Evolutionary conservation across 2,113 vertebrate genomes (phyloP).

Genomic region (Brienomyrus brachyistius): DNA sequence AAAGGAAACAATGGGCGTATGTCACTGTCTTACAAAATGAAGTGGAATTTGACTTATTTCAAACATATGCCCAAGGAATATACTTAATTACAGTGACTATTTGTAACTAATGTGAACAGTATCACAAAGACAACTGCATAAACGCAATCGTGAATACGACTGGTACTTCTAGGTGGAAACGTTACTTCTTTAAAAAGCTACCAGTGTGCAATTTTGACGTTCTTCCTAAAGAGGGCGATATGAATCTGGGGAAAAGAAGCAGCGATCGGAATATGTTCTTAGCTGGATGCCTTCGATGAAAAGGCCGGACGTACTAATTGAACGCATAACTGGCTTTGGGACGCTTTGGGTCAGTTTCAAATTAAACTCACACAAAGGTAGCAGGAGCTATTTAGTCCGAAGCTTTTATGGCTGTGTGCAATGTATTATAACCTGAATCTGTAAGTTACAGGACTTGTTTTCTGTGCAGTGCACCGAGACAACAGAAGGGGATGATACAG

Average conservation of each 20-base stretch:
- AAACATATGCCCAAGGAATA: background rate
- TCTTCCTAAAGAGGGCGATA: conserved; percentile 13
- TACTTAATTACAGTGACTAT: background rate
- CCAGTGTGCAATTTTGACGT: background rate
- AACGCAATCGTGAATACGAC: background rate
- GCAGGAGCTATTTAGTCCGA: background rate
- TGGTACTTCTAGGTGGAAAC: background rate
- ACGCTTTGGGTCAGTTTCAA: background rate
- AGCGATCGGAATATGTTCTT: background rate
- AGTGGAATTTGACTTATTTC: background rate
- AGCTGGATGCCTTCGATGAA: background rate
- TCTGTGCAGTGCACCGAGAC: background rate
- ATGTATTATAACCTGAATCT: background rate
- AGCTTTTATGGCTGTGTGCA: background rate
- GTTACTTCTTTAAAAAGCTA: background rate
- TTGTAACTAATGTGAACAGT: background rate
- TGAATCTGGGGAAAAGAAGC: background rate
- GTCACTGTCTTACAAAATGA: background rate
- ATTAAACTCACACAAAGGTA: background rate
- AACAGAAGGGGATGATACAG: background rate
- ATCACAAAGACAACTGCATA: background rate
- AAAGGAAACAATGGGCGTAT: background rate
- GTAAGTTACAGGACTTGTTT: background rate
- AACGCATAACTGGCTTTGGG: background rate
- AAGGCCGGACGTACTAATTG: background rate